phyloP scores from a whole-genome alignment of 2,113 vertebrate genomes.

The Capreolus pygargus region DNA sequence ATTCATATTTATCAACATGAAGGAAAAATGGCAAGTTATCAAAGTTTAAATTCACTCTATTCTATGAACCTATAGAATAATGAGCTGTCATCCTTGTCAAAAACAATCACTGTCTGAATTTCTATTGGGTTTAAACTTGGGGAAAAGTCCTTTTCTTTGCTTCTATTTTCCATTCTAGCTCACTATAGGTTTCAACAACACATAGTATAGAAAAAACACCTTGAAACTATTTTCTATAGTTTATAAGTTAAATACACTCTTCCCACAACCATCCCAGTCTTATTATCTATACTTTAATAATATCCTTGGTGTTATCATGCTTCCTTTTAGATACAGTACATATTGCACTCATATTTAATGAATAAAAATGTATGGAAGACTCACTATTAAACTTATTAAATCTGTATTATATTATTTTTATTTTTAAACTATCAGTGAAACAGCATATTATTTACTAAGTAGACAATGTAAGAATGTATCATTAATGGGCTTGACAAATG shows the following conservation, averaged over 20 bases:
- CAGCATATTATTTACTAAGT: not conserved
- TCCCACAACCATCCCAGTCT: not conserved
- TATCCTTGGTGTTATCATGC: not conserved
- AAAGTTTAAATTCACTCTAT: constrained; percentile 31
- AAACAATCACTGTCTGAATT: constrained; percentile 16
- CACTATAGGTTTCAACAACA: not conserved
- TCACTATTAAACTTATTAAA: not conserved
- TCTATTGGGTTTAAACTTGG: not conserved
- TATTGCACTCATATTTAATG: not conserved
- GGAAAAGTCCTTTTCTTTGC: not conserved
- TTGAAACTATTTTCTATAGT: not conserved
- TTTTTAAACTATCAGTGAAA: not conserved
- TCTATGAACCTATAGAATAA: not conserved
- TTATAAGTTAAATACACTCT: not conserved
- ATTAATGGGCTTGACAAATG: not conserved
- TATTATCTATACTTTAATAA: not conserved
- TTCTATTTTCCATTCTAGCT: not conserved
- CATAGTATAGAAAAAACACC: not conserved
- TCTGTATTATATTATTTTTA: not conserved
- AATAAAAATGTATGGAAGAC: not conserved
- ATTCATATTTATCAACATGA: constrained; percentile 51
- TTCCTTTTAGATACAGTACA: not conserved
- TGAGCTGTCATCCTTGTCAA: not conserved
- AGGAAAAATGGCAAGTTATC: constrained; percentile 8
- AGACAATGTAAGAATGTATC: not conserved